These are phyloP conservation scores for Micropterix aruncella DNA, from an alignment of 2,888 invertebrate genomes.

Conservation along the genomic window DNA sequence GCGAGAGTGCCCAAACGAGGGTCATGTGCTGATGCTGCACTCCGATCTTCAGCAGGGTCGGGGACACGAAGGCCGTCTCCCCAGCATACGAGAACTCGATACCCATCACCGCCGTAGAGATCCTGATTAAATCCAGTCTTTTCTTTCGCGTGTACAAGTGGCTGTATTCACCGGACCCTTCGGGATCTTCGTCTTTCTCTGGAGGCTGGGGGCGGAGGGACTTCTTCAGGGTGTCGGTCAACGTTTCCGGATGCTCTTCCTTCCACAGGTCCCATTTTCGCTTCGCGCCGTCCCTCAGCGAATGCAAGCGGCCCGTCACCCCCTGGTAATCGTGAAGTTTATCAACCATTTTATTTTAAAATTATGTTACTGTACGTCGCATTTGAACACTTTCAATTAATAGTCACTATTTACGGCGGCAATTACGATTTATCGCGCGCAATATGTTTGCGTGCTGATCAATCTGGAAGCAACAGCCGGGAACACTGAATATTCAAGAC, in stretches of 20 bases:
- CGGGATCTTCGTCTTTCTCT: constrained; percentile 14
- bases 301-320: constrained; percentile 53
- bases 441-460: too few relatives aligned
- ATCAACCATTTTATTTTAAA: constrained; percentile 43
- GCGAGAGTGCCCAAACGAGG: constrained; percentile 89
- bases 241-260: constrained; percentile 40
- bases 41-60: constrained; percentile 84
- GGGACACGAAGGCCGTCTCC: constrained; percentile 94
- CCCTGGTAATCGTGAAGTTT: constrained; percentile 74
- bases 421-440: too few relatives aligned
- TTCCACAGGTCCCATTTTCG: constrained; percentile 49
- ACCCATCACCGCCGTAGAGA: constrained; percentile 93
- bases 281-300: constrained; percentile 45
- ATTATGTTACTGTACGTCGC: too few relatives aligned
- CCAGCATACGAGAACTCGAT: constrained; percentile 97
- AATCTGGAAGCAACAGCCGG: too few relatives aligned
- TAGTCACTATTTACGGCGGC: too few relatives aligned
- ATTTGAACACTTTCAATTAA: too few relatives aligned
- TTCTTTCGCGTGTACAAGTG: constrained; percentile 63
- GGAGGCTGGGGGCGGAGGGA: constrained; percentile 20
- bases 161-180: constrained; percentile 29
- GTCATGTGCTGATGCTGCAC: constrained; percentile 91
- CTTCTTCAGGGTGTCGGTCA: constrained; percentile 35
- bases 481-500: too few relatives aligned
- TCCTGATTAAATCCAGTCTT: constrained; percentile 63